Evolutionary conservation across 53 echinoderm and acorn worm genomes (phyloP), one percentile per base, ranked within the genome.

Genomic region (Stichopus horrens): DNA sequence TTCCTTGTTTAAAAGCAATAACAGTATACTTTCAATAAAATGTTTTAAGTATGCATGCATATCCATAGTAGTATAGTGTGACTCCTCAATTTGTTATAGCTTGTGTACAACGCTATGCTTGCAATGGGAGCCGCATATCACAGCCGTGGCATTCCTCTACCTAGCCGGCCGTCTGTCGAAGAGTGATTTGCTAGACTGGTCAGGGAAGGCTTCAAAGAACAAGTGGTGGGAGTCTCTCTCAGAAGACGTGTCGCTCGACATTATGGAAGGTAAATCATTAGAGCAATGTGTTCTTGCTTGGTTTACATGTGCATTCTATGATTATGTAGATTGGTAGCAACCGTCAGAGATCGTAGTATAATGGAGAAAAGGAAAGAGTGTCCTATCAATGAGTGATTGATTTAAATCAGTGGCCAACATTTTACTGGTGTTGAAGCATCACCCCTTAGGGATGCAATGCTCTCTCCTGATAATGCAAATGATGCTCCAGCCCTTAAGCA

Each of bases 151-250:
- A 5, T 95, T 98, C 86, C 91, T 98, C n/a, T 98, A 98, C 76
- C 83, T 98, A 76, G 98, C 98, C 16, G 98, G 98, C 8, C 84
- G 98, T 10, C 93, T 98, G 86, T 98, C 98, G 21, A 98, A 96
- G 90, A 98, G 98, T 91, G 98, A 98, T 89, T 89, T 98, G 52
- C 63, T 98, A 86, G 98, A 98, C 73, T 98, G 95, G 98, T 94
- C 95, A 52, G 94, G 98, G 55, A 98, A 98, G 86, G 86, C 88
- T 74, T 89, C 88, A 9, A 93, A 95, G 92, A 92, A 89, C 89
- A 98, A 96, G 76, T 98, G 98, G 98, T 98, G 98, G 98, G 97
- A 98, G 73, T 92, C 94, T 85, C 93, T 98, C 23, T 93, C 93
- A 5, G 98, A 98, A 54, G 98, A 98, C 76, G 93, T 96, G 16